Conservation (phyloP, 2,797 vertebrate genomes). For the Neosilurus mollespiculum region DNA sequence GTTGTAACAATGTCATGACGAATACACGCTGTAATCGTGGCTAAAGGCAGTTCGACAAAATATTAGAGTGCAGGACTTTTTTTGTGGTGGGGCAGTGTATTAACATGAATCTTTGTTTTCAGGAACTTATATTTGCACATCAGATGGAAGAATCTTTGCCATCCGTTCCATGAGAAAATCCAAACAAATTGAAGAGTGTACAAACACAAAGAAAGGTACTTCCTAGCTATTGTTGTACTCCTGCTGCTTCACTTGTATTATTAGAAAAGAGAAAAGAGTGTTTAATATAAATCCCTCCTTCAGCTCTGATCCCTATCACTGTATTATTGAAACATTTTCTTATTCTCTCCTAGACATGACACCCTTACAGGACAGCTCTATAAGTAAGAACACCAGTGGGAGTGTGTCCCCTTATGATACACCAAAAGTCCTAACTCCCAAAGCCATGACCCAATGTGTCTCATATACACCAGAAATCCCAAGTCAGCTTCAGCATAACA, state of each 20-base stretch:
- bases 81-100: not conserved
- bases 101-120: constrained; percentile 5
- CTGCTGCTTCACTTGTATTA: not conserved
- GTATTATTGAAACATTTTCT: not conserved
- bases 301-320: not conserved
- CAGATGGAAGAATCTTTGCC: constrained; percentile 95
- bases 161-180: constrained; percentile 88
- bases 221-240: not conserved
- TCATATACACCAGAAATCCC: constrained; percentile 90
- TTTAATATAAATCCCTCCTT: not conserved
- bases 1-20: no score
- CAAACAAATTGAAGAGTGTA: constrained; percentile 74
- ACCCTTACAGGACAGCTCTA: constrained; percentile 57
- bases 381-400: constrained; percentile 77
- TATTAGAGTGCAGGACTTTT: no score
- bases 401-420: constrained; percentile 79
- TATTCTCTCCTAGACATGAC: constrained; percentile 73
- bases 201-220: constrained; percentile 78
- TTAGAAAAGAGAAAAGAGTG: not conserved
- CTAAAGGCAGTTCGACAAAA: no score
- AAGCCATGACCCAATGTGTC: constrained; percentile 68
- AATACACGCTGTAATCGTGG: no score
- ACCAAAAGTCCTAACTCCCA: constrained; percentile 73
- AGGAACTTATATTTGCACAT: constrained; percentile 97
- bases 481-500: constrained; percentile 84